A percentile compares a stretch with the other conserved stretches of the same genome.
Evolutionary conservation across 2,888 invertebrate genomes (phyloP).

Genomic region (Therioaphis trifolii): DNA sequence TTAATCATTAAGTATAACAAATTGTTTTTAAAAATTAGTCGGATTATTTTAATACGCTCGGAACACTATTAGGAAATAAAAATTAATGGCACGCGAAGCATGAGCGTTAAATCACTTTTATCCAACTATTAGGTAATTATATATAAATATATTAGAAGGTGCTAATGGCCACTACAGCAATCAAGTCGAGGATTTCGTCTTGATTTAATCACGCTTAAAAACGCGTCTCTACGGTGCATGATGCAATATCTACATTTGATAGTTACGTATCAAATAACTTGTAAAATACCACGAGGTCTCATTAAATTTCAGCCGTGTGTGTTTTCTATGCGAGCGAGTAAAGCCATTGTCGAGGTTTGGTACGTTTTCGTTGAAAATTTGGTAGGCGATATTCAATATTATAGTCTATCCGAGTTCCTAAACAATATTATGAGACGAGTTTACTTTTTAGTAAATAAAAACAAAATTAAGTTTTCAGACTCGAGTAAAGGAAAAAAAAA

Average conservation of each 20-base stretch:
- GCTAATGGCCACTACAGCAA: not conserved
- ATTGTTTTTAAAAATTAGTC: constrained; percentile 19
- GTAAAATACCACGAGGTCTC: too few relatives aligned
- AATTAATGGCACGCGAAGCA: constrained; percentile 6
- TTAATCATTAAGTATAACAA: constrained; percentile 43
- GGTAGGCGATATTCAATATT: too few relatives aligned
- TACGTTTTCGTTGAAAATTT: too few relatives aligned
- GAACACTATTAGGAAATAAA: not conserved
- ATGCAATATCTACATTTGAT: not conserved
- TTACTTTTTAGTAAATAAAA: not conserved
- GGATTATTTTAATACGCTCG: constrained; percentile 35
- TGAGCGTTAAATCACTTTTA: constrained; percentile 10
- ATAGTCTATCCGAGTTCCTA: too few relatives aligned
- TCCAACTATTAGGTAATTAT: constrained; percentile 9
- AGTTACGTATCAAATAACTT: not conserved
- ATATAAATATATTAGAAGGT: not conserved
- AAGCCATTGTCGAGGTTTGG: too few relatives aligned
- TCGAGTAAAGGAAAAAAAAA: too few relatives aligned
- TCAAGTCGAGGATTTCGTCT: not conserved
- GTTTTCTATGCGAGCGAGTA: too few relatives aligned
- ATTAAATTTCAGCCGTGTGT: not conserved
- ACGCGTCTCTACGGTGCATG: not conserved
- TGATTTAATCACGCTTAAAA: not conserved
- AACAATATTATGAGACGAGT: not conserved
- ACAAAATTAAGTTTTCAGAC: too few relatives aligned